Evolutionary conservation across 2,888 invertebrate species (phyloP).

Genomic region (Epirrhoe tristata): DNA sequence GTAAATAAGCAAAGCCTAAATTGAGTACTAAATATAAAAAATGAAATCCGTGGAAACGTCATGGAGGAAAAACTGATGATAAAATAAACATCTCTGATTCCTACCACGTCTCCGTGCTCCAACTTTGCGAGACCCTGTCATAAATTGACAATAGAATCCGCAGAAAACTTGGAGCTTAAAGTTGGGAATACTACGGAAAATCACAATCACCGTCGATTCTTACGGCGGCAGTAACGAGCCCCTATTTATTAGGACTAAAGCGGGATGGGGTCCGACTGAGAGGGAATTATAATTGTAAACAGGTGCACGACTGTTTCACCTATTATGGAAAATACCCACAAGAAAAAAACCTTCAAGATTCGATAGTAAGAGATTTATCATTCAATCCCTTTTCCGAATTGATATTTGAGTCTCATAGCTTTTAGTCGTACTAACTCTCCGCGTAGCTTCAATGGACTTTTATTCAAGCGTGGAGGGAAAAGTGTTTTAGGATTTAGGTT

Average conservation of each 20-base stretch:
- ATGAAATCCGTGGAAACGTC: not conserved
- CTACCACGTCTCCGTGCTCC: slow-evolving; percentile 8
- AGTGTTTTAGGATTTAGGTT: not conserved
- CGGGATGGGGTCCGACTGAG: slow-evolving; percentile 9
- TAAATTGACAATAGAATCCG: slow-evolving; percentile 26
- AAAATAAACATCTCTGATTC: slow-evolving; percentile 2
- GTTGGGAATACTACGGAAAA: slow-evolving; percentile 32
- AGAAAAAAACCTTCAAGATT: too few relatives aligned
- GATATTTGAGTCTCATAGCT: too few relatives aligned
- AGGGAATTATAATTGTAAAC: not conserved
- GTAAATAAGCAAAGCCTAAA: too few relatives aligned
- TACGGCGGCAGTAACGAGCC: slow-evolving; percentile 56
- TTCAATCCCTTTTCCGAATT: too few relatives aligned
- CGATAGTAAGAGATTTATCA: too few relatives aligned
- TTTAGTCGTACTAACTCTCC: too few relatives aligned
- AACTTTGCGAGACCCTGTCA: slow-evolving; percentile 7
- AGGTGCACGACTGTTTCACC: too few relatives aligned
- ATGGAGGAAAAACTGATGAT: not conserved
- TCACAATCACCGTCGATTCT: slow-evolving; percentile 44
- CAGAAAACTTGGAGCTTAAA: slow-evolving; percentile 17
- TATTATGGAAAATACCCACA: too few relatives aligned
- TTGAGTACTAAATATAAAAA: too few relatives aligned
- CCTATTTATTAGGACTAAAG: slow-evolving; percentile 42
- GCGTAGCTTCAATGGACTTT: too few relatives aligned
- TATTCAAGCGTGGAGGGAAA: too few relatives aligned